A percentile compares a stretch with the other conserved stretches of the same genome.
Conservation (phyloP, 2,888 invertebrate species). For the Temnothorax ravouxi region DNA sequence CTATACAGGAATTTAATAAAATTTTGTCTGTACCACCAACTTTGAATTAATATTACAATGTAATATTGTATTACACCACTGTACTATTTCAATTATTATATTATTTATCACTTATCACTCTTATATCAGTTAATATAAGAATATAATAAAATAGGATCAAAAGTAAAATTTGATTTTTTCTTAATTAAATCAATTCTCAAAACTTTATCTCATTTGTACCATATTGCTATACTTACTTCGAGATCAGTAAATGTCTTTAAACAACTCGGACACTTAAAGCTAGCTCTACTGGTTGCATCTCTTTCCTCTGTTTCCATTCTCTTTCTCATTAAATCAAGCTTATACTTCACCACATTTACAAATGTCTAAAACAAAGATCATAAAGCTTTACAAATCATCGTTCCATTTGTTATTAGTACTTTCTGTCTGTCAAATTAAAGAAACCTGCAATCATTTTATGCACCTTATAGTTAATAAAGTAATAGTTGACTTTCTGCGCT, state of each 20-base stretch:
- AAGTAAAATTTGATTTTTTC: neutral
- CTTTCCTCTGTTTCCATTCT: constrained; percentile 98
- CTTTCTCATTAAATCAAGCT: constrained; percentile 97
- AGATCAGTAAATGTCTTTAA: constrained; percentile 98
- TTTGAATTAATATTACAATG: constrained; percentile 5
- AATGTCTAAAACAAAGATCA: constrained; percentile 89
- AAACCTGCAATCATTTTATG: neutral
- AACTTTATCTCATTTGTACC: neutral
- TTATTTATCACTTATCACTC: neutral
- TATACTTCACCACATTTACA: constrained; percentile 99
- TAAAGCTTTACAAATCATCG: constrained; percentile 11
- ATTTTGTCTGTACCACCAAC: neutral
- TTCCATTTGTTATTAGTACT: constrained; percentile 3
- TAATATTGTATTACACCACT: neutral
- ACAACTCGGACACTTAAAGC: constrained; percentile 97
- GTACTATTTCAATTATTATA: constrained; percentile 50
- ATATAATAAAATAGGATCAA: neutral
- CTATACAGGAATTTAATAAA: constrained; percentile 83
- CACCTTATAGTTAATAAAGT: constrained; percentile 98
- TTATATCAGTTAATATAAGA: neutral
- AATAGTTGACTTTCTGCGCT: constrained; percentile 98
- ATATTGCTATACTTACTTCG: constrained; percentile 88
- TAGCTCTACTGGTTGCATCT: constrained; percentile 97
- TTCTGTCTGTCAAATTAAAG: neutral
- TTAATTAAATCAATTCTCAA: neutral